Evolutionary conservation across 2,113 vertebrate genomes (phyloP), one percentile per base, ranked within the genome.

Genomic region (Caranx melampygus): DNA sequence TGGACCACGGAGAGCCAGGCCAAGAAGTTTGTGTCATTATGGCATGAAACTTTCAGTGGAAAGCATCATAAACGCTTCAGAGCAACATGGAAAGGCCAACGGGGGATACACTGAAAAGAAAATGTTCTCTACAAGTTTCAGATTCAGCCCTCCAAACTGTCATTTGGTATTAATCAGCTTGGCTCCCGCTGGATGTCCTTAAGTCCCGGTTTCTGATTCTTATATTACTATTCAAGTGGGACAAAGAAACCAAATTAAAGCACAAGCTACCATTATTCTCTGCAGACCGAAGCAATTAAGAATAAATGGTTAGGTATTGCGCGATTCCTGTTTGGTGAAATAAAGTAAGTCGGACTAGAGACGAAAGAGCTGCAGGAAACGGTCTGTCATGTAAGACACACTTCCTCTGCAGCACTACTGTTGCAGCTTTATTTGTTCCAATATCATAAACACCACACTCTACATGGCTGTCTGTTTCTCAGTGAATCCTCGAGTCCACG

Each of bases 11-110:
- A 52, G 40, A 21, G 18, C 4, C 26, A 34, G 60, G 54, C 72
- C 73, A 54, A 62, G 33, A 10, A 54, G 12, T 61, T 42, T n/a
- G 52, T 78, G 67, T 79, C 68, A 77, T 65, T 45, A 61, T 49
- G 72, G 72, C 73, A 59, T 31, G 57, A 64, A 21, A 5, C 4
- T 4, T 18, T 54, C 70, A 81, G 54, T 67, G 72, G 79, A 75
- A 86, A 75, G 4, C 47, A 21, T 74, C 21, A 42, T 83, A 79
- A 88, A 88, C 0, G 51, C 52, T 44, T 37, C 54, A 73, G 72
- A 70, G 73, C 75, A 77, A 71, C 80, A 21, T 45, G 44, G 35
- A 40, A 70, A 77, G 6, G 82, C 75, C 79, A 73, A 65, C 74
- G 59, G 75, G 62, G 79, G 79, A 35, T 57, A 37, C 8, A 0